A percentile compares a stretch with the other conserved stretches of the same genome.
These are phyloP conservation scores for Girardia tigrina DNA, from an alignment of 2,888 invertebrate species.

Conservation along the genomic window DNA sequence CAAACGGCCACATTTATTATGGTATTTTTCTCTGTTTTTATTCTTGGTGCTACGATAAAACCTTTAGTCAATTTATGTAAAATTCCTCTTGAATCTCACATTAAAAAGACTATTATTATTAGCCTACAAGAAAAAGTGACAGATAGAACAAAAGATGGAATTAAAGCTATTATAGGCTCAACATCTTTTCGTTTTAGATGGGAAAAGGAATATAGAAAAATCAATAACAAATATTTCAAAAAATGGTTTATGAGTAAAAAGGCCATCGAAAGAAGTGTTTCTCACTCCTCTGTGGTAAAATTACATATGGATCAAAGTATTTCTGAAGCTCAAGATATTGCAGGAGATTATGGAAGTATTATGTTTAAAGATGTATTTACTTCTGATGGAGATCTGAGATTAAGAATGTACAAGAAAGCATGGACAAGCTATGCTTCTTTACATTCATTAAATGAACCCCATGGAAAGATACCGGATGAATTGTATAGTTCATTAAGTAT, in stretches of 20 bases:
- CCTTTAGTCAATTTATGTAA: conserved; percentile 15
- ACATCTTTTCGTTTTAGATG: neutral
- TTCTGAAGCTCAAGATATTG: conserved; percentile 16
- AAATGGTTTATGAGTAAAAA: conserved; percentile 24
- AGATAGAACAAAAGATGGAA: neutral
- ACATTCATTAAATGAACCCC: neutral
- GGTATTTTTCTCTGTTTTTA: conserved; percentile 18
- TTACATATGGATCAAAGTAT: conserved; percentile 1
- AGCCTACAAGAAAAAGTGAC: neutral
- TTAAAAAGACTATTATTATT: neutral
- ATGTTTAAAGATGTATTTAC: conserved; percentile 11
- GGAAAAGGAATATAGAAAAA: conserved; percentile 3
- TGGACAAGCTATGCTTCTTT: neutral
- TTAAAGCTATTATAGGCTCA: neutral
- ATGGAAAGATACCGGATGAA: neutral
- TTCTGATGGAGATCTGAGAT: neutral
- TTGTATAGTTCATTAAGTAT: neutral
- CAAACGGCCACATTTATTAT: conserved; percentile 5
- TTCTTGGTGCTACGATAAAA: conserved; percentile 12
- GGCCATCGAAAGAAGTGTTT: neutral
- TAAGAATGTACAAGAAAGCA: neutral
- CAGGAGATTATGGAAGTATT: neutral
- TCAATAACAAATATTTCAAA: conserved; percentile 25
- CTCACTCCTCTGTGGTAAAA: neutral
- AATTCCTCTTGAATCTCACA: conserved; percentile 9